Base-by-base conservation (phyloP, 1,140 invertebrate genomes). In the Olivierus martensii region DNA sequence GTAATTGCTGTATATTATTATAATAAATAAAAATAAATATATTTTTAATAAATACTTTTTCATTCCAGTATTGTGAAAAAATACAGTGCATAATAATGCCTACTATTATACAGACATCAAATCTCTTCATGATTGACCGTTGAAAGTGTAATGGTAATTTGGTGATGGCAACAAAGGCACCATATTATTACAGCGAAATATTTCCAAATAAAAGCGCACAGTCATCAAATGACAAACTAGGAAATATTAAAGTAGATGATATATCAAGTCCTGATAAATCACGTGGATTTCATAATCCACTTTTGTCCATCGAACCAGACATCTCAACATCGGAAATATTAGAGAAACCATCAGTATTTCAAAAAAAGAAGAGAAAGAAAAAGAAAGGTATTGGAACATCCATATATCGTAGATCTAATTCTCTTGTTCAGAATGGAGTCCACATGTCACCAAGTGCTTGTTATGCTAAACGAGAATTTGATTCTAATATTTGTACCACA, bases 241-340 rank as follows among this genome's bases (percentile, higher is more conserved):
- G 28, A 28, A 28, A 28, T 28, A 28, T 28, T 6, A 28, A 28
- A 9, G 28, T 9, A 28, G 50, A 52, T 46, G 46, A 56, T 36
- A 45, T 51, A 34, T 49, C 52, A 44, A 51, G 47, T n/a, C 49
- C 53, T 36, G 45, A 61, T 21, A 55, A 48, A 46, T 50, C 39
- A 37, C 54, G 18, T 52, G 56, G 42, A 46, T 62, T 59, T 58
- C 55, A 57, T 17, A 62, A 62, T 56, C 61, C 61, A 22, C 42
- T 62, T 11, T 46, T 62, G 14, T 45, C 49, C 15, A 61, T 62
- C 22, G 61, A 62, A 45, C 53, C 60, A 11, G 61, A 62, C 47
- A 55, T 57, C 22, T 49, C 46, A 21, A 52, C 50, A 9, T 47
- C 43, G 19, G 56, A 52, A 43, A 53, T 47, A 42, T 46, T 45